These are phyloP conservation scores for Automeris io DNA, from an alignment of 2,888 invertebrate species.

Conservation along the genomic window DNA sequence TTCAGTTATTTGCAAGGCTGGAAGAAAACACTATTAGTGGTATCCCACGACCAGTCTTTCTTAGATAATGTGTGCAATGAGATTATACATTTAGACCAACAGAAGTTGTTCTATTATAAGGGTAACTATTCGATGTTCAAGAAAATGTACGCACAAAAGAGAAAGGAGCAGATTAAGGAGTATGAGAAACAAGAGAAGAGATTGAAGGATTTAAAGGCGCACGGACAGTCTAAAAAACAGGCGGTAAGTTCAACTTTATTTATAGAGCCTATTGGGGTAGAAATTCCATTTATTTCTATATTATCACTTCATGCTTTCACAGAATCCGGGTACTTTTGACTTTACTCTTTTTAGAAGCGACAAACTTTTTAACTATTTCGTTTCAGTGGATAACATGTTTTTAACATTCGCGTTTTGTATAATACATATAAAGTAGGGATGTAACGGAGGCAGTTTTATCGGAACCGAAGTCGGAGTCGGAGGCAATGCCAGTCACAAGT, in stretches of 20 bases:
- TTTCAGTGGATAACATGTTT: no score
- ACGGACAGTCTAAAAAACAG: constrained; percentile 96
- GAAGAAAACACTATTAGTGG: constrained; percentile 99
- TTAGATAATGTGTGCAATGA: constrained; percentile 99
- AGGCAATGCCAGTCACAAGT: no score
- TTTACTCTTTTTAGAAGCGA: no score
- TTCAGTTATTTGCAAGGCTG: constrained; percentile 94
- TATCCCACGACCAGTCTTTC: constrained; percentile 99
- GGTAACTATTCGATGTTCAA: constrained; percentile 99
- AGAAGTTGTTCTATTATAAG: constrained; percentile 96
- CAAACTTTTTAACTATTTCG: no score
- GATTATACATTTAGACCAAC: constrained; percentile 96
- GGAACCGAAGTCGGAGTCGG: no score
- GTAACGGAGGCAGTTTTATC: no score
- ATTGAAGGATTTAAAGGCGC: constrained; percentile 95
- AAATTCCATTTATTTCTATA: no score
- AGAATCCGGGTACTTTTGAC: no score
- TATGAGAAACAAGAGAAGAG: constrained; percentile 99
- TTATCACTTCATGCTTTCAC: no score
- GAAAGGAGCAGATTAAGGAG: constrained; percentile 96
- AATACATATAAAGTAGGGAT: no score
- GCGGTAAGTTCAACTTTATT: constrained; percentile 81
- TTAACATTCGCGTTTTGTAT: no score
- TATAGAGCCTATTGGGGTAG: no score
- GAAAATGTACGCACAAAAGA: constrained; percentile 98